A percentile compares a stretch with the other conserved stretches of the same genome.
These are phyloP conservation scores for Calypte anna DNA, from an alignment of 2,113 vertebrate genomes.

Conservation along the genomic window DNA sequence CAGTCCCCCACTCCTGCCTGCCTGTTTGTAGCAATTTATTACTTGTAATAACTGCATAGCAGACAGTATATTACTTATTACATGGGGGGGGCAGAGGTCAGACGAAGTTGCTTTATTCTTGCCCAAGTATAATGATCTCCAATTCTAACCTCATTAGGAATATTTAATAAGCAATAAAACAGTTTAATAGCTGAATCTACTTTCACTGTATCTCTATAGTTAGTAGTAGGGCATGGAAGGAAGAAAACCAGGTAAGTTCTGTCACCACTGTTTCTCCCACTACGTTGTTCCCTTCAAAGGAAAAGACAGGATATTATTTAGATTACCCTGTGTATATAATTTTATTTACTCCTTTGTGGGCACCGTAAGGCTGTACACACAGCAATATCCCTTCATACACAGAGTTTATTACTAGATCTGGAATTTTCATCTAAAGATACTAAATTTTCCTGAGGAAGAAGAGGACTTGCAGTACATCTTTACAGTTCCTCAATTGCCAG, in stretches of 20 bases:
- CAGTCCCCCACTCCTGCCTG: not conserved
- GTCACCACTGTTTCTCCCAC: not conserved
- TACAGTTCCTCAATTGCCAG: not conserved
- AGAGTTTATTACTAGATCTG: not conserved
- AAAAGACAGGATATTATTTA: not conserved
- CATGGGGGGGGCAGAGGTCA: not conserved
- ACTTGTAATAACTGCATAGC: not conserved
- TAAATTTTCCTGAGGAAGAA: not conserved
- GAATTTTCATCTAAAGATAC: not conserved
- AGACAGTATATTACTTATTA: not conserved
- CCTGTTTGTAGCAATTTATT: not conserved
- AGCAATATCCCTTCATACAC: not conserved
- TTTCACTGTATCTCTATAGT: not conserved
- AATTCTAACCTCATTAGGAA: not conserved
- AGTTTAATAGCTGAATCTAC: not conserved
- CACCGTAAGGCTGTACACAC: not conserved
- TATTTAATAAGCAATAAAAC: constrained; percentile 11
- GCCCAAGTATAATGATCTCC: not conserved
- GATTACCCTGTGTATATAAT: not conserved
- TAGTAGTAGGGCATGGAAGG: not conserved
- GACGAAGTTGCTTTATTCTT: not conserved
- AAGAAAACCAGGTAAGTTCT: not conserved
- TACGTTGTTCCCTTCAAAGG: not conserved
- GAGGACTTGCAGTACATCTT: not conserved
- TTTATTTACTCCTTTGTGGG: not conserved